phyloP scores from a whole-genome alignment of 1,140 invertebrate genomes.

The Dolichoris vasculosae region DNA sequence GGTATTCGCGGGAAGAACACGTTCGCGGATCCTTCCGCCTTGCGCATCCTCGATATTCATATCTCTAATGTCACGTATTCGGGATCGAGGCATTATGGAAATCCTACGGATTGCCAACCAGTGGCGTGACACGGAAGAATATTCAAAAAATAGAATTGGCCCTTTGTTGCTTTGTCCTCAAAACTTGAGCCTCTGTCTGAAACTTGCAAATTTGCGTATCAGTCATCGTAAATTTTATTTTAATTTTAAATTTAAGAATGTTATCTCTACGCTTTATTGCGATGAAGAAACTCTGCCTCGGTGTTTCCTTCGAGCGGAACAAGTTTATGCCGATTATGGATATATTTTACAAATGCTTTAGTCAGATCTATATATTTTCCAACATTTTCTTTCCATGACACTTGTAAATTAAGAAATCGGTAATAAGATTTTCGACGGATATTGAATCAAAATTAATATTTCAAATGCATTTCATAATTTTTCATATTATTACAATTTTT shows the following conservation, averaged over 20 bases:
- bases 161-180: not conserved
- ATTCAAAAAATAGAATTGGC: slow-evolving; percentile 7
- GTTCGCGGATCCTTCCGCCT: slow-evolving; percentile 6
- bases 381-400: not conserved
- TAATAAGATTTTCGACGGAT: not conserved
- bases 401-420: not conserved
- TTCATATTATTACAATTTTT: slow-evolving; percentile 9
- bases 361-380: not conserved
- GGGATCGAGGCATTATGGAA: slow-evolving; percentile 38
- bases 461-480: slow-evolving; percentile 1
- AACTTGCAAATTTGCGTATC: not conserved
- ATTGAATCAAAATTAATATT: slow-evolving; percentile 16
- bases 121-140: slow-evolving; percentile 7
- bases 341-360: not conserved
- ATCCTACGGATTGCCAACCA: slow-evolving; percentile 35
- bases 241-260: slow-evolving; percentile 11
- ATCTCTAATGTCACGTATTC: slow-evolving; percentile 45
- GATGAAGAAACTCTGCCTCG: not conserved
- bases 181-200: not conserved
- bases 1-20: slow-evolving; percentile 11
- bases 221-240: not conserved
- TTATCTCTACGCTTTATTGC: not conserved
- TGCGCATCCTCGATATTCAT: slow-evolving; percentile 41
- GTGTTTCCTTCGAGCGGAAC: not conserved
- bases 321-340: not conserved